phyloP scores from a whole-genome alignment of 2,888 invertebrate genomes.

The Lasioglossum figueresi region DNA sequence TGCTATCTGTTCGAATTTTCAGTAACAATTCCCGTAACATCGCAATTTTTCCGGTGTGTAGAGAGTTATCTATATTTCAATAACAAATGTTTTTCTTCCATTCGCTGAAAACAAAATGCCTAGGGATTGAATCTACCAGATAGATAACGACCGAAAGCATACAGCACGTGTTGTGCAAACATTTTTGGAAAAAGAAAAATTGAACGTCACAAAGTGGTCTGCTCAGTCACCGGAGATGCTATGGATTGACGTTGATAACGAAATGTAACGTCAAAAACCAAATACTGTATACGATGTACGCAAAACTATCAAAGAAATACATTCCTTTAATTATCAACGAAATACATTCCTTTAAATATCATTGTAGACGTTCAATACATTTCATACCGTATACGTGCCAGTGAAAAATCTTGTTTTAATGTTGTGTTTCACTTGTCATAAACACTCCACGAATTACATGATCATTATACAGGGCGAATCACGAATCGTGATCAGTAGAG shows the following conservation, averaged over 20 bases:
- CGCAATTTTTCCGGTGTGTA: background rate
- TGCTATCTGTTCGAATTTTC: background rate
- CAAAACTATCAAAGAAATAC: background rate
- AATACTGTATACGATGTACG: background rate
- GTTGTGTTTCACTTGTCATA: no score
- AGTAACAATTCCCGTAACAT: background rate
- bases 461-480: no score
- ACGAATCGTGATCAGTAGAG: no score
- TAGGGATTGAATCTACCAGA: background rate
- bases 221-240: background rate
- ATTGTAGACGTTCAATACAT: no score
- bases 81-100: background rate
- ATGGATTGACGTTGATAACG: background rate
- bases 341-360: no score
- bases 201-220: background rate
- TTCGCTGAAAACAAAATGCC: slow-evolving; percentile 1
- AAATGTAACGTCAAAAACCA: background rate
- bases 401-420: no score
- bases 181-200: background rate
- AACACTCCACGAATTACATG: no score
- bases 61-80: background rate
- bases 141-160: background rate
- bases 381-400: no score
- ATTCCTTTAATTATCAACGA: background rate
- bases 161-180: background rate